Base-by-base conservation (phyloP, 2,797 vertebrate species). In the Alosa sapidissima region DNA sequence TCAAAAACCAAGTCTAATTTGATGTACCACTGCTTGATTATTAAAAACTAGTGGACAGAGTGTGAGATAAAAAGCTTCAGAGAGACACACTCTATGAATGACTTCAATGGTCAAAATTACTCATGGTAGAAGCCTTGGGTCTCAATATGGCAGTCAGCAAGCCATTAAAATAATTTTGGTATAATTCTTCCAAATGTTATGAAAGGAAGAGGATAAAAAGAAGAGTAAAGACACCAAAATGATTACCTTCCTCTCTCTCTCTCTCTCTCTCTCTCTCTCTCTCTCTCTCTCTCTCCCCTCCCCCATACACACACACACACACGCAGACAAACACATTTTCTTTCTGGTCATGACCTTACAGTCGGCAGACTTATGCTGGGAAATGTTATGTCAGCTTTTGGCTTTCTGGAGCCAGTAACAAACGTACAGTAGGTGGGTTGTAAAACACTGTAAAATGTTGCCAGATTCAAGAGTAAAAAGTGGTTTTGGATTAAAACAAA, bases 311-410 rank as follows among this genome's bases (percentile, higher is more conserved):
- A 9, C 49, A 10, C 19, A n/a, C 58, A 62, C 58, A 62, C 58
- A 62, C 16, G 4, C 58, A 62, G 19, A 62, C 21, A n/a, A 3
- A 62, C 58, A 62, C 19, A 62, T n/a, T 78, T 10, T 47, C 41
- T 78, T 10, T 47, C 7, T 78, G 72, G 72, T 78, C 14, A 21
- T 78, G n/a, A 45, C 5, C 19, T 5, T 36, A 75, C 16, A 75
- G 68, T 45, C 11, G 36, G 33, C 36, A 78, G 72, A 45, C 72
- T 8, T 47, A 45, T 78, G 16, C 11, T 19, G 36, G 41, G 41
- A 78, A 78, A 47, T 47, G 72, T 21, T 47, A 45, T 47, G 72
- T 78, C 72, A 78, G 72, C 36, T 41, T 21, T 78, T 78, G 72
- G 72, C 16, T 47, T 45, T 78, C 36, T 78, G 72, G 72, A 19